Evolutionary conservation across 2,888 invertebrate genomes (phyloP).

Genomic region (Phasia obesa): DNA sequence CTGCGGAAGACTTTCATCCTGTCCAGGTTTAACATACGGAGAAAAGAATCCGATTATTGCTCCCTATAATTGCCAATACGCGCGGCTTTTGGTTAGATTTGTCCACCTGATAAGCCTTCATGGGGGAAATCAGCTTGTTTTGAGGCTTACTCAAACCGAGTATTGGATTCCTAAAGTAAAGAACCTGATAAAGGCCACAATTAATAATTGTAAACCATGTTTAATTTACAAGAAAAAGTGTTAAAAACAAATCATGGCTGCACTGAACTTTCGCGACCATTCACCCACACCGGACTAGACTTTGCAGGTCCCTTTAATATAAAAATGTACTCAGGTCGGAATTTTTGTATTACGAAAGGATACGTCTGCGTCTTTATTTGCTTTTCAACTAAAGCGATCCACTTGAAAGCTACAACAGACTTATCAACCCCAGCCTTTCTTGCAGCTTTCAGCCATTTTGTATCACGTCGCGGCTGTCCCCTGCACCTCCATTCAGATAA

Average conservation of each 20-base stretch:
- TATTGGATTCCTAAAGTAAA: background rate
- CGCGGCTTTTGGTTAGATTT: too few relatives aligned
- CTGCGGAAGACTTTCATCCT: too few relatives aligned
- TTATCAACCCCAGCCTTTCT: background rate
- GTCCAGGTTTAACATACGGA: too few relatives aligned
- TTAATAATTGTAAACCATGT: too few relatives aligned
- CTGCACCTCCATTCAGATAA: conserved; percentile 1
- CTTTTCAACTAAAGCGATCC: background rate
- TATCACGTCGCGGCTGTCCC: conserved; percentile 8
- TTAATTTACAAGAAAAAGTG: background rate
- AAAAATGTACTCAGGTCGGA: too few relatives aligned
- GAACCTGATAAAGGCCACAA: too few relatives aligned
- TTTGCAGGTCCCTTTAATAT: too few relatives aligned
- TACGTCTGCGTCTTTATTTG: background rate
- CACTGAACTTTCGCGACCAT: background rate
- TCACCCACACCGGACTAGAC: background rate
- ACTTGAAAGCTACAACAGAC: background rate
- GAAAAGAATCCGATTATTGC: too few relatives aligned
- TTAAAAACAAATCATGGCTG: background rate
- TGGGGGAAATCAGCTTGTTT: background rate
- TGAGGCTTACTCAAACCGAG: background rate
- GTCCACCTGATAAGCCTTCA: too few relatives aligned
- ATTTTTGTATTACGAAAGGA: background rate
- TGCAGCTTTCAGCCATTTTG: background rate
- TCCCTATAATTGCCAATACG: too few relatives aligned